These are phyloP conservation scores for Oncorhynchus masou DNA, from an alignment of 2,113 vertebrate species.

Conservation along the genomic window DNA sequence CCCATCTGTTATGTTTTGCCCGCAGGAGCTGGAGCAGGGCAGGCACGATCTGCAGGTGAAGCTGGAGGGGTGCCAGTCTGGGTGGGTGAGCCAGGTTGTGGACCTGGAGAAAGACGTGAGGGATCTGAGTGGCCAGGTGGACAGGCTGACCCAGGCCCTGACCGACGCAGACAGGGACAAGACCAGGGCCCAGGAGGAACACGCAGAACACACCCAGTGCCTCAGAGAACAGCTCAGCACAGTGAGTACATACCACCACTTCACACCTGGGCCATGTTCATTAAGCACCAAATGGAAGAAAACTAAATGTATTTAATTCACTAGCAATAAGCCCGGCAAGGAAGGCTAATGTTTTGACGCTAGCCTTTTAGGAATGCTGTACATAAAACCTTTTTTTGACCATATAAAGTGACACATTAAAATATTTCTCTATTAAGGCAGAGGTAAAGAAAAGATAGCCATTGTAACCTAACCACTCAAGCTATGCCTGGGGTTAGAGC, in stretches of 20 bases:
- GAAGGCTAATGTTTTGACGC: neutral
- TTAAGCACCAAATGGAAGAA: too few relatives aligned
- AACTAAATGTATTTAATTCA: too few relatives aligned
- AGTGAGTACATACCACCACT: slow-evolving; percentile 58
- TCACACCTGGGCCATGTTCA: neutral
- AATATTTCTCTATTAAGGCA: neutral
- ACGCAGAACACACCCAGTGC: slow-evolving; percentile 51
- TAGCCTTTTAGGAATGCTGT: neutral
- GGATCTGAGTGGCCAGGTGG: slow-evolving; percentile 64
- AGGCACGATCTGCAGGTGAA: slow-evolving; percentile 69
- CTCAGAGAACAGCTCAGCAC: slow-evolving; percentile 69
- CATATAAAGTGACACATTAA: neutral
- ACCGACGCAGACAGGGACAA: slow-evolving; percentile 61
- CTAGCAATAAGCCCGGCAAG: neutral
- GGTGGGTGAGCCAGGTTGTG: slow-evolving; percentile 74
- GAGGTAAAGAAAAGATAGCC: neutral
- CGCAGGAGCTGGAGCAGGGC: slow-evolving; percentile 75
- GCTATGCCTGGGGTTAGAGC: slow-evolving; percentile 5
- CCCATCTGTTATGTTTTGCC: neutral
- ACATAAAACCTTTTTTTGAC: neutral
- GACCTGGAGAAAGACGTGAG: slow-evolving; percentile 73
- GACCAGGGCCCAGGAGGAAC: slow-evolving; percentile 50
- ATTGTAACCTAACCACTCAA: slow-evolving; percentile 13
- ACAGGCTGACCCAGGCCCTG: slow-evolving; percentile 60
- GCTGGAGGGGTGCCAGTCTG: slow-evolving; percentile 65